phyloP scores from a whole-genome alignment of 2,888 invertebrate genomes.

The Timema podura region DNA sequence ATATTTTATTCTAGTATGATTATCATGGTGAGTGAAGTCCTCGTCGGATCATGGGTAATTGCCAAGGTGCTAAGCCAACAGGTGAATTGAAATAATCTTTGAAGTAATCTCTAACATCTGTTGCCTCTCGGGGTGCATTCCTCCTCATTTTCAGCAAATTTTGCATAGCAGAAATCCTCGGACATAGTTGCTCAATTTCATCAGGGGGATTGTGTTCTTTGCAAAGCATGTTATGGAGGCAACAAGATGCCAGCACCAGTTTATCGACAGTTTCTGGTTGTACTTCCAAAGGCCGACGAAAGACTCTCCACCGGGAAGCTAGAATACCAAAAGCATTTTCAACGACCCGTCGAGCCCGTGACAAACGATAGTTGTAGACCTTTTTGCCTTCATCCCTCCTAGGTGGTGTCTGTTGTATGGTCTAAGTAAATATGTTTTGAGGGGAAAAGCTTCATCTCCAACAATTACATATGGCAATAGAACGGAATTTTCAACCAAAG shows the following conservation, averaged over 20 bases:
- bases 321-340: slow-evolving; percentile 22
- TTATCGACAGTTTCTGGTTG: not conserved
- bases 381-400: not conserved
- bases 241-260: slow-evolving; percentile 14
- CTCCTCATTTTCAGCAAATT: not conserved
- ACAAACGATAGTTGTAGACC: slow-evolving; percentile 20
- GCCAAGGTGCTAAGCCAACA: not conserved
- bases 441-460: slow-evolving; percentile 18
- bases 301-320: slow-evolving; percentile 8
- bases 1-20: too few species aligned
- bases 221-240: slow-evolving; percentile 19
- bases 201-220: too few species aligned
- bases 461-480: slow-evolving; percentile 11
- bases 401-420: slow-evolving; percentile 13
- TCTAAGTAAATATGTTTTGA: not conserved
- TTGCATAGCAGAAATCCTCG: not conserved
- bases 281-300: not conserved
- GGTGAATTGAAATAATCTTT: not conserved
- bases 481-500: not conserved
- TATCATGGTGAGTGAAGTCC: too few species aligned
- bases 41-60: too few species aligned
- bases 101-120: not conserved
- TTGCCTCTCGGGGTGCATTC: not conserved
- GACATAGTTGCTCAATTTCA: not conserved
- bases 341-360: slow-evolving; percentile 10